phyloP scores from a whole-genome alignment of 2,888 invertebrate species.

The Neocrepidodera transversa region DNA sequence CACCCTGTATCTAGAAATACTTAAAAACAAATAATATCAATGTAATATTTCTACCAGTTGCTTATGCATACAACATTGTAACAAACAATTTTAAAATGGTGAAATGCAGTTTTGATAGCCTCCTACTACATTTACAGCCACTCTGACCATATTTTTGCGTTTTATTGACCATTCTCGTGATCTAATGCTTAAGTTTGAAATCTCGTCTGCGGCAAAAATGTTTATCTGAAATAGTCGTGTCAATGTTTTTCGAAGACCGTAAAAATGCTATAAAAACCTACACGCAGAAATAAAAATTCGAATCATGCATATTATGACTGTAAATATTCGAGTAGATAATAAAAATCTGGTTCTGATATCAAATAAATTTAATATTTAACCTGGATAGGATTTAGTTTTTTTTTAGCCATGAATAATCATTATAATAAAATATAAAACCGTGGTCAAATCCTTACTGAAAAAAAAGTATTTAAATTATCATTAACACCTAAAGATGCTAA shows the following conservation, averaged over 20 bases:
- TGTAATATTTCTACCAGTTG: conserved; percentile 20
- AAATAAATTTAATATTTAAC: no score
- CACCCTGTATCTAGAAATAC: no score
- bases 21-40: no score
- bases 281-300: neutral
- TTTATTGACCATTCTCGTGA: conserved; percentile 27
- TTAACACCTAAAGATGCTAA: no score
- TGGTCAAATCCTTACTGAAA: no score
- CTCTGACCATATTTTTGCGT: conserved; percentile 9
- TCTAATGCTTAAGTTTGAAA: conserved; percentile 23
- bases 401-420: no score
- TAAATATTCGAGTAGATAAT: no score
- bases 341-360: no score
- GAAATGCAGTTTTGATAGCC: conserved; percentile 17
- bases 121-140: conserved; percentile 12
- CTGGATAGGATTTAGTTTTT: no score
- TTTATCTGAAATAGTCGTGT: conserved; percentile 15
- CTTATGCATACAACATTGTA: conserved; percentile 19
- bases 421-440: no score
- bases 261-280: conserved; percentile 9
- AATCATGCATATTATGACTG: neutral
- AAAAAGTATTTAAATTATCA: no score
- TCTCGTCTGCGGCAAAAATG: conserved; percentile 21
- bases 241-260: conserved; percentile 16
- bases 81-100: conserved; percentile 21